Percentiles rank a stretch among this genome's conserved stretches.
phyloP scores from a whole-genome alignment of 2,113 vertebrate genomes.

The Atherinomorus stipes region DNA sequence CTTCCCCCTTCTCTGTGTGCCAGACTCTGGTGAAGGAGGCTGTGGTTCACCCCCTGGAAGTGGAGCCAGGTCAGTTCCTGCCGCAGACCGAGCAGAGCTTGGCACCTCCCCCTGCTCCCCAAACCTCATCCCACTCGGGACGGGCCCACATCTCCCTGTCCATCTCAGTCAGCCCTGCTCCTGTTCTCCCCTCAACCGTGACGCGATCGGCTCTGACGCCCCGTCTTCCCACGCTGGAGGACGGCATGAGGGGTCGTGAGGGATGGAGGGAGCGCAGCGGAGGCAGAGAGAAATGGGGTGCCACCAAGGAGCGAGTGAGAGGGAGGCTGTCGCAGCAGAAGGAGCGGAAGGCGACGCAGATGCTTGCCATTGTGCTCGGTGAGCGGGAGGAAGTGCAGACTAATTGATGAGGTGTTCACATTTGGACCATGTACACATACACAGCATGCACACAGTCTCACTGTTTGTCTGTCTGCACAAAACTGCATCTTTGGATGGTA shows the following conservation, averaged over 20 bases:
- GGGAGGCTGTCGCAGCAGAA: constrained; percentile 84
- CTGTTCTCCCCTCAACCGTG: constrained; percentile 51
- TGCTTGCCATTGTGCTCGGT: constrained; percentile 85
- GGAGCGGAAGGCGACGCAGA: constrained; percentile 85
- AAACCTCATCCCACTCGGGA: constrained; percentile 45
- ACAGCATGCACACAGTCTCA: background rate
- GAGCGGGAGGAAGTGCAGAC: constrained; percentile 39
- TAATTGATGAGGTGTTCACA: constrained; percentile 3
- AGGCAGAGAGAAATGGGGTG: constrained; percentile 68
- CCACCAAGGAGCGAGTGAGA: constrained; percentile 75
- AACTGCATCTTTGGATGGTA: background rate
- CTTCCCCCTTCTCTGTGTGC: constrained; percentile 23
- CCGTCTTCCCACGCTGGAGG: constrained; percentile 67
- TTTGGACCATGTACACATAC: background rate
- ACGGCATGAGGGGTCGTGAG: constrained; percentile 65
- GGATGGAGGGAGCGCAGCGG: constrained; percentile 70
- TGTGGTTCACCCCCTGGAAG: constrained; percentile 75
- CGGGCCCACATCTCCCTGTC: constrained; percentile 73
- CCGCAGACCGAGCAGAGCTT: constrained; percentile 62
- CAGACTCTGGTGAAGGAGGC: constrained; percentile 82
- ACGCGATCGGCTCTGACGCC: constrained; percentile 63
- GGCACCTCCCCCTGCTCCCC: constrained; percentile 40
- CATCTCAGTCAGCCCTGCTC: constrained; percentile 71
- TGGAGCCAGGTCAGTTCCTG: constrained; percentile 74
- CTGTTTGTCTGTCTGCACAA: background rate